Base-by-base conservation (phyloP, 2,797 vertebrate species). In the Austrolebias charrua region DNA sequence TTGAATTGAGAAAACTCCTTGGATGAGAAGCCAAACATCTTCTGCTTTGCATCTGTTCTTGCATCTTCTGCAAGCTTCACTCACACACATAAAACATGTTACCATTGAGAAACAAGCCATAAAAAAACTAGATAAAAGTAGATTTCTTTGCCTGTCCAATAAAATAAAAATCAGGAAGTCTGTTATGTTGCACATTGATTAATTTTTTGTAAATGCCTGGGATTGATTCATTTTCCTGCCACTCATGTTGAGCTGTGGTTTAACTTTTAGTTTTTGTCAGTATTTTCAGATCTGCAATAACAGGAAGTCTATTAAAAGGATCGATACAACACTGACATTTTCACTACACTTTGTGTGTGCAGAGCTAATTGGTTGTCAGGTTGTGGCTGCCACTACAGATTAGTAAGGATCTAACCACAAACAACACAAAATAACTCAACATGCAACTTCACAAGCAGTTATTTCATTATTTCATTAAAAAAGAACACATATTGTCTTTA, bases 281-380 rank as follows among this genome's bases (percentile, higher is more conserved):
- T 9, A 42, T 75, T 64, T 16, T 66, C 73, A 73, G 51, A 71
- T 42, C 66, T 68, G 70, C 29, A 68, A 9, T 38, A 86, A 69
- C 79, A 70, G 58, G 40, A 67, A 58, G 66, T 60, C 60, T 51
- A 63, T 84, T 73, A 67, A 53, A 75, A 80, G 69, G 62, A 89
- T 87, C 82, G 2, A 88, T 18, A 4, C 16, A 69, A 20, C 69
- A 29, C 71, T 81, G 82, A 77, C 82, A 85, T 84, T 86, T 81
- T 49, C 45, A 51, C 64, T 50, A 24, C 14, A 66, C 60, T 68
- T 55, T 55, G 40, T 62, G 59, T 13, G 63, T 13, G 54, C 33
- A 9, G n/a, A 49, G 79, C 48, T 84, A 82, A 89, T 82, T 84
- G 78, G 73, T 47, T 38, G 61, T 76, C 74, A 68, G 38, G 65